phyloP scores from a whole-genome alignment of 1,140 invertebrate species.

The Zaprionus lachaisei region DNA sequence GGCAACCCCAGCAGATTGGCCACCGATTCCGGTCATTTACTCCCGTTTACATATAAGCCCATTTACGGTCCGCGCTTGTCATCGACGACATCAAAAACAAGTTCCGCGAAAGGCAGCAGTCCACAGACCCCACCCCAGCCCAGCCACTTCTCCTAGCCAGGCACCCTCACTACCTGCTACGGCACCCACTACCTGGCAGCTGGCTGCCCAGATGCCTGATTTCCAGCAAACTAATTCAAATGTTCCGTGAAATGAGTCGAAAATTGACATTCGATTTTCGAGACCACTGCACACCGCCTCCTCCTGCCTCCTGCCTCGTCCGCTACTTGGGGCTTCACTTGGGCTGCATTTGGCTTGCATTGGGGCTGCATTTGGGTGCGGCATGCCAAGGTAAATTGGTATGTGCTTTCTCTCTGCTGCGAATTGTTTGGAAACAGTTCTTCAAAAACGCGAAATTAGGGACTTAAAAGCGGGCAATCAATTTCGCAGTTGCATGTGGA shows the following conservation, averaged over 20 bases:
- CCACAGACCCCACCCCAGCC: not conserved
- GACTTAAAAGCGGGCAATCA: slow-evolving; percentile 41
- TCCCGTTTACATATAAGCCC: slow-evolving; percentile 1
- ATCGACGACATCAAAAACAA: slow-evolving; percentile 57
- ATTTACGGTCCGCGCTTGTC: slow-evolving; percentile 36
- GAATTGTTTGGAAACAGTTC: slow-evolving; percentile 20
- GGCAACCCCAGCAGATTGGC: not conserved
- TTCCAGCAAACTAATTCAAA: slow-evolving; percentile 74
- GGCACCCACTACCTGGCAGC: not conserved
- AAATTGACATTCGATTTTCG: slow-evolving; percentile 84
- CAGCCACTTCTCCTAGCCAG: not conserved
- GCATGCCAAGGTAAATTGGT: slow-evolving; percentile 11
- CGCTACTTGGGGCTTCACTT: not conserved
- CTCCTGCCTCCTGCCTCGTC: not conserved
- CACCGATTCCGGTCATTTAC: not conserved
- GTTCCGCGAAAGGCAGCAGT: slow-evolving; percentile 54
- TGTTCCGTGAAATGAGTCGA: slow-evolving; percentile 84
- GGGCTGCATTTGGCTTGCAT: not conserved
- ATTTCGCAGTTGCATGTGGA: slow-evolving; percentile 63
- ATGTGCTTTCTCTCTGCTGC: not conserved
- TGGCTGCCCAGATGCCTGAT: slow-evolving; percentile 14
- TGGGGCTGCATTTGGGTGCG: slow-evolving; percentile 4
- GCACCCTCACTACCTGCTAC: too few species aligned
- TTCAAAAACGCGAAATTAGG: slow-evolving; percentile 11
- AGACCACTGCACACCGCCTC: slow-evolving; percentile 74